Evolutionary conservation across 2,888 invertebrate genomes (phyloP).

Genomic region (Xestia ashworthii): DNA sequence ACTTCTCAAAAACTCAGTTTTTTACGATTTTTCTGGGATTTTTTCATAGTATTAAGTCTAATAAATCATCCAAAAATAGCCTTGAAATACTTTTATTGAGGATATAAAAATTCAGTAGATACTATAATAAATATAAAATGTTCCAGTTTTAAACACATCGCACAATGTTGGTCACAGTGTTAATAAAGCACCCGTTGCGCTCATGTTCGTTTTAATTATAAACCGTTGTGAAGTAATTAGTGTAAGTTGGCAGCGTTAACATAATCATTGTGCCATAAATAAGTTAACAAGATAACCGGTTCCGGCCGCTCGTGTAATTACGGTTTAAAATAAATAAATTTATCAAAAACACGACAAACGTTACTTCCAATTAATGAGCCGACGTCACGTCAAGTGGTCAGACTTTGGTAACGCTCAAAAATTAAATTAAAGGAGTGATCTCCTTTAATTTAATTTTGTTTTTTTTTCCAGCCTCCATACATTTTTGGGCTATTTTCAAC

Average conservation of each 20-base stretch:
- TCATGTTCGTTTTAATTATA: slow-evolving; percentile 44
- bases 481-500: no score
- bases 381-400: slow-evolving; percentile 3
- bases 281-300: slow-evolving; percentile 46
- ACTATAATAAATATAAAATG: neutral
- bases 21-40: neutral
- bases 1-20: neutral
- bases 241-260: slow-evolving; percentile 30
- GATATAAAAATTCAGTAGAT: neutral
- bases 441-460: no score
- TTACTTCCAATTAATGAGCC: slow-evolving; percentile 19
- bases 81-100: neutral
- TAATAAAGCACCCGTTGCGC: slow-evolving; percentile 1
- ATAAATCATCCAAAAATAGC: neutral
- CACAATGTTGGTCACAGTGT: neutral
- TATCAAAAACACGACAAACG: slow-evolving; percentile 26
- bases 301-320: slow-evolving; percentile 3
- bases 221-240: slow-evolving; percentile 46
- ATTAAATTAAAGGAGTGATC: slow-evolving; percentile 7
- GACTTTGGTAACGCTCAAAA: slow-evolving; percentile 4
- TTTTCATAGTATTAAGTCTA: neutral
- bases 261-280: slow-evolving; percentile 35
- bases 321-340: slow-evolving; percentile 41
- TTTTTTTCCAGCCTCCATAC: no score
- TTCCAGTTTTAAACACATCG: neutral